These are phyloP conservation scores for Morus bassanus DNA, from an alignment of 2,797 vertebrate genomes.

Conservation along the genomic window DNA sequence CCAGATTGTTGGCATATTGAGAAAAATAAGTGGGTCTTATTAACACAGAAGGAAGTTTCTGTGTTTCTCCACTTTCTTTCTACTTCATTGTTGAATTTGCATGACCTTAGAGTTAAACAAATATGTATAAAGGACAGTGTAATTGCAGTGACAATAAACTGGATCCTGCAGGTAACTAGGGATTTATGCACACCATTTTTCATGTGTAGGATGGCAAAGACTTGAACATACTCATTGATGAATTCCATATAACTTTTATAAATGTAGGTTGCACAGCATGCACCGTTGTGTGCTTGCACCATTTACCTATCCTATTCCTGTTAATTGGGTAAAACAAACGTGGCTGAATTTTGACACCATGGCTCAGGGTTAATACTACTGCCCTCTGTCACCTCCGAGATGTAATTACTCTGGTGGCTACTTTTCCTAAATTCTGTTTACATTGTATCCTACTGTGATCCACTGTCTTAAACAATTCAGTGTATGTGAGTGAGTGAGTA, in stretches of 20 bases:
- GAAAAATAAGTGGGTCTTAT: background rate
- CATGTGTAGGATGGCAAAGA: background rate
- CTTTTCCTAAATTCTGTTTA: background rate
- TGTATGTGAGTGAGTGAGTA: background rate
- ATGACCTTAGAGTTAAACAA: constrained; percentile 29
- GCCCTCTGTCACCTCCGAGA: background rate
- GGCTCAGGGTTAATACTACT: background rate
- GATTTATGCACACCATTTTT: background rate
- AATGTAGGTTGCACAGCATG: background rate
- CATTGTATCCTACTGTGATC: background rate
- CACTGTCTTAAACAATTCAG: background rate
- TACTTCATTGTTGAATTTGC: constrained; percentile 12
- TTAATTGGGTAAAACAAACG: background rate
- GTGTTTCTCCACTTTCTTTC: background rate
- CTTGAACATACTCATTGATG: background rate
- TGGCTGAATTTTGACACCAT: background rate
- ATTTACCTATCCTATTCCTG: background rate
- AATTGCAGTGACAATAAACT: constrained; percentile 2
- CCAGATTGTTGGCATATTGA: background rate
- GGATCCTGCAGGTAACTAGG: background rate
- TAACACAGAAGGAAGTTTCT: background rate
- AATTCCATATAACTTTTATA: background rate
- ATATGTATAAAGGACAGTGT: constrained; percentile 1
- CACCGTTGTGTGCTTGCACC: background rate
- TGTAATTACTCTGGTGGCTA: background rate